Percentiles rank a stretch among this genome's conserved stretches.
These are phyloP conservation scores for Saccopteryx bilineata DNA, from an alignment of 2,113 vertebrate species.

Conservation along the genomic window DNA sequence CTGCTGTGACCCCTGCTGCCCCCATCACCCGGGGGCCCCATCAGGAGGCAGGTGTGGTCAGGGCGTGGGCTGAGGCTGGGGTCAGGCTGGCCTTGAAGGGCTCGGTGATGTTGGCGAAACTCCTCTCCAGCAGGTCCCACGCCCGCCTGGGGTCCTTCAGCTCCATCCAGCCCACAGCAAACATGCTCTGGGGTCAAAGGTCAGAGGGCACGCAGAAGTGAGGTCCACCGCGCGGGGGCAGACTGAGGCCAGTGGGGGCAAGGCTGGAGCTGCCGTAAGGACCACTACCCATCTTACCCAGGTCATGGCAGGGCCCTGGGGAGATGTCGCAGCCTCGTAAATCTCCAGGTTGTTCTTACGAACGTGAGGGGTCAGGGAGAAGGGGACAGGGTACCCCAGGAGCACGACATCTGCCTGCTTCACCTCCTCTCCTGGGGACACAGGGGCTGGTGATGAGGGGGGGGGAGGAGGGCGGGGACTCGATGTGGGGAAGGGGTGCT, in stretches of 20 bases:
- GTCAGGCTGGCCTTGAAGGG: slow-evolving; percentile 94
- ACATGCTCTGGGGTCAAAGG: slow-evolving; percentile 92
- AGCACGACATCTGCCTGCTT: slow-evolving; percentile 97
- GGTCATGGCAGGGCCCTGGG: slow-evolving; percentile 95
- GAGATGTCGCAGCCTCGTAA: slow-evolving; percentile 92
- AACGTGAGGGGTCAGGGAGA: slow-evolving; percentile 89
- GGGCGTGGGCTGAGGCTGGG: fast-evolving
- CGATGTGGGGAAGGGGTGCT: background rate
- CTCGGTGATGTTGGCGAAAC: slow-evolving; percentile 92
- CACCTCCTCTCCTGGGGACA: slow-evolving; percentile 90
- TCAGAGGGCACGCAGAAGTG: background rate
- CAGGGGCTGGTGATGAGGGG: background rate
- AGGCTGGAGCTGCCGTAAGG: background rate
- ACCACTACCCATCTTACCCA: slow-evolving; percentile 89
- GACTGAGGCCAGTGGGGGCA: background rate
- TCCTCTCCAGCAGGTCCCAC: slow-evolving; percentile 89
- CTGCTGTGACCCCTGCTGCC: background rate
- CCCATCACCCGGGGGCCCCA: background rate
- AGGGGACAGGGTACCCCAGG: slow-evolving; percentile 93
- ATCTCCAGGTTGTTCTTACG: slow-evolving; percentile 94
- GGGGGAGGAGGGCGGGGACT: fast-evolving
- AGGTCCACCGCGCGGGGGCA: background rate
- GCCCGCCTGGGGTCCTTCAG: slow-evolving; percentile 91
- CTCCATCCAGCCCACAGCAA: slow-evolving; percentile 97
- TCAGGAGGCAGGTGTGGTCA: background rate